phyloP scores from a whole-genome alignment of 1,140 invertebrate species.

The Bombyx mori region ASM3026992v2 NC_085131.1:5437501-5438000 shows the following conservation, averaged over 20 bases:
- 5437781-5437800: slow-evolving; percentile 49
- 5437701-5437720: slow-evolving; percentile 45
- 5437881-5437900: too few relatives aligned
- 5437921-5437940: too few relatives aligned
- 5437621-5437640: slow-evolving; percentile 54
- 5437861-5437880: too few relatives aligned
- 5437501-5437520: background rate
- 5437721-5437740: slow-evolving; percentile 42
- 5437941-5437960: too few relatives aligned
- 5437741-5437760: slow-evolving; percentile 45
- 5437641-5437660: slow-evolving; percentile 49
- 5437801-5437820: slow-evolving; percentile 53
- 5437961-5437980: too few relatives aligned
- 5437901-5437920: too few relatives aligned
- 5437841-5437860: too few relatives aligned
- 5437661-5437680: slow-evolving; percentile 42
- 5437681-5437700: slow-evolving; percentile 32
- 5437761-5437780: slow-evolving; percentile 41
- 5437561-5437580: background rate
- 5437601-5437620: slow-evolving; percentile 47
- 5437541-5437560: background rate
- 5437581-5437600: slow-evolving; percentile 42
- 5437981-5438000: too few relatives aligned
- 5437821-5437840: too few relatives aligned
- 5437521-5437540: background rate